Base-by-base conservation (phyloP, 2,113 vertebrate genomes). In the Heptranchias perlo region DNA sequence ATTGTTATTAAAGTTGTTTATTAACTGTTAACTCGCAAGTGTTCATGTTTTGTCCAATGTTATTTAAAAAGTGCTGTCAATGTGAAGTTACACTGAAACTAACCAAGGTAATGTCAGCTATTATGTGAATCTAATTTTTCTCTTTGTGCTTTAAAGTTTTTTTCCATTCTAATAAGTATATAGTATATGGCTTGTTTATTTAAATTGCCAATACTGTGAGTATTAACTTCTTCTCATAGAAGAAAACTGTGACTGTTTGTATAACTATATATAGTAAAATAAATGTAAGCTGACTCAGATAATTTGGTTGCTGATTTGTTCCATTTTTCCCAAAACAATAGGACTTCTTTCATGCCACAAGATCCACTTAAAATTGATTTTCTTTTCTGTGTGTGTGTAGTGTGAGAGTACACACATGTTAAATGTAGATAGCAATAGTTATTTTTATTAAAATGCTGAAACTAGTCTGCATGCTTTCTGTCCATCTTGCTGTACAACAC, bases 181-280 rank as follows among this genome's bases (percentile, higher is more conserved):
- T 87, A 91, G 96, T 96, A 52, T 73, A 8, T 92, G 84, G 86
- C 47, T 69, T 91, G 82, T 65, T 92, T 52, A 62, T 91, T 96
- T 52, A 25, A 62, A 82, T 73, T 86, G 86, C 96, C 64, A 67
- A 89, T 91, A 44, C 82, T 91, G 62, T 91, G 65, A 44, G 65
- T 54, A 96, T 91, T 92, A 95, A 69, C 65, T 96, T 96, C 96
- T 96, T 96, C 96, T 96, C 64, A 96, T 96, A 96, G 96, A 96
- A 96, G 96, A 96, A 96, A 65, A 89, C 69, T 73, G 96, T 96
- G 84, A 96, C 64, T 67, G 86, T 96, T 96, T 96, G 78, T 96
- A 91, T 87, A 69, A 96, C 64, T 69, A 95, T 28, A 69, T 69
- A 95, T 69, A 49, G 65, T 95, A 95, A 69, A 95, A 95, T 95